These are phyloP conservation scores for Porites cylindrica DNA, from an alignment of 92 coral and sea anemone genomes.

Conservation along the genomic window DNA sequence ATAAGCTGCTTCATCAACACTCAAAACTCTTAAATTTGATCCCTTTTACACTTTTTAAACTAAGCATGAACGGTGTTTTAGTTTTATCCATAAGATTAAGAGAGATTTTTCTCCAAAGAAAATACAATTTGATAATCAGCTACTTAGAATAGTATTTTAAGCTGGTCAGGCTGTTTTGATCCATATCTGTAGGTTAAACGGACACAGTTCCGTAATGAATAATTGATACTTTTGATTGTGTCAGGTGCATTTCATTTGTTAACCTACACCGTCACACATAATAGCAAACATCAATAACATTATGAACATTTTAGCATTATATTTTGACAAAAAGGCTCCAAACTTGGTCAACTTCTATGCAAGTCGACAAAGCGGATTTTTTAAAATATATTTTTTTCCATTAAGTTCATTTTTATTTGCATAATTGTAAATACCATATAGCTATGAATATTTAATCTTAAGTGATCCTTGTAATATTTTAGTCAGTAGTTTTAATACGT, in stretches of 20 bases:
- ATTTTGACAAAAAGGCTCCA: background rate
- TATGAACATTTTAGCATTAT: background rate
- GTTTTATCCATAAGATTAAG: background rate
- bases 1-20: background rate
- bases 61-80: background rate
- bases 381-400: no score
- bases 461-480: background rate
- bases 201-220: background rate
- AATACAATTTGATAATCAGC: background rate
- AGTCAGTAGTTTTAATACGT: background rate
- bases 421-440: background rate
- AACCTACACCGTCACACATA: background rate
- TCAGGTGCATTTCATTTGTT: background rate
- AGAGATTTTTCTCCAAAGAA: background rate
- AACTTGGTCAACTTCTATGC: background rate
- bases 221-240: background rate
- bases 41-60: background rate
- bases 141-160: background rate
- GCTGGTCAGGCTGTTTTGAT: background rate
- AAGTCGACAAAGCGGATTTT: constrained; percentile 1
- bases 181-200: background rate
- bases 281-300: background rate
- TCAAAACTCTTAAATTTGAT: background rate
- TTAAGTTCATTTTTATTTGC: background rate
- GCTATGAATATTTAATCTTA: background rate